Evolutionary conservation across 2,888 invertebrate genomes (phyloP).

Genomic region (Synanthedon tipuliformis): DNA sequence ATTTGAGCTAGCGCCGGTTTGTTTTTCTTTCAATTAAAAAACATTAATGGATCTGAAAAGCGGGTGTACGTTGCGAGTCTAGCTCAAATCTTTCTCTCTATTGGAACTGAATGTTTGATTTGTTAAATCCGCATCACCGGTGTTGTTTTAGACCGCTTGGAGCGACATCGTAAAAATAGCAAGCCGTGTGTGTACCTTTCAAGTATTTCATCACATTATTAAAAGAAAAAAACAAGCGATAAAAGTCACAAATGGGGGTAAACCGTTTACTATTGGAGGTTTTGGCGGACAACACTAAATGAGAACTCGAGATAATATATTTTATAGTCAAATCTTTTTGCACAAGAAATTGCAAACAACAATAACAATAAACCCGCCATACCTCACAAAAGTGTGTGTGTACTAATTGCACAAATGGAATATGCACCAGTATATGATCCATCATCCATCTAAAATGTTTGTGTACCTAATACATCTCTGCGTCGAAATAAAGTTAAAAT

Average conservation of each 20-base stretch:
- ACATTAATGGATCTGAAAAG: slow-evolving; percentile 20
- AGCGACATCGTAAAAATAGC: slow-evolving; percentile 33
- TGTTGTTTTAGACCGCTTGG: slow-evolving; percentile 56
- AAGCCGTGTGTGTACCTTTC: slow-evolving; percentile 28
- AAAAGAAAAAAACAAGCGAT: slow-evolving; percentile 25
- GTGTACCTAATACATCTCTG: too few species aligned
- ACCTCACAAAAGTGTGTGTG: neutral
- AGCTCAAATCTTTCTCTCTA: slow-evolving; percentile 38
- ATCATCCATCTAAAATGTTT: too few species aligned
- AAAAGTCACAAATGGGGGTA: slow-evolving; percentile 21
- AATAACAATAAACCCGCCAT: neutral
- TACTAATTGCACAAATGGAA: too few species aligned
- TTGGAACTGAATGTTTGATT: slow-evolving; percentile 8
- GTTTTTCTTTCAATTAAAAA: slow-evolving; percentile 22
- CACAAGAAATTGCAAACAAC: neutral
- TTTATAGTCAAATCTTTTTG: neutral
- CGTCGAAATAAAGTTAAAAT: too few species aligned
- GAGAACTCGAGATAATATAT: neutral
- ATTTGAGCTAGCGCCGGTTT: slow-evolving; percentile 60
- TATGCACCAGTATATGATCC: too few species aligned
- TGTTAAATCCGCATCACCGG: slow-evolving; percentile 31
- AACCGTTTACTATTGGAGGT: neutral
- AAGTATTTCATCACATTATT: slow-evolving; percentile 10
- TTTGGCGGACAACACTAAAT: slow-evolving; percentile 5
- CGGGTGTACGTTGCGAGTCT: slow-evolving; percentile 49